Conservation (phyloP, 2,113 vertebrate genomes). For the Microtus pennsylvanicus region DNA sequence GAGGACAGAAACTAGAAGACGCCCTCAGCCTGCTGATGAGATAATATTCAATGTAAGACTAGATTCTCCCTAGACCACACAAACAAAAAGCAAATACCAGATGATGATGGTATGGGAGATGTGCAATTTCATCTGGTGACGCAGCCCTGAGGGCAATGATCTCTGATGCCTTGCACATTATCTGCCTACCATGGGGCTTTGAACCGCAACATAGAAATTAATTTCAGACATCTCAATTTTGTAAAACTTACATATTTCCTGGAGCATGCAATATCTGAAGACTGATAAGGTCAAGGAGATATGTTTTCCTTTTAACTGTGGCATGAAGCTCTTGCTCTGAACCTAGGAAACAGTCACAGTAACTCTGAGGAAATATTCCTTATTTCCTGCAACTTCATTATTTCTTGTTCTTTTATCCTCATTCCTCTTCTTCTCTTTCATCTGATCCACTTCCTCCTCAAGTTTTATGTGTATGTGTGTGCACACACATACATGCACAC, state of each 20-base stretch:
- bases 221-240: constrained; percentile 42
- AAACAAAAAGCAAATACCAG: constrained; percentile 37
- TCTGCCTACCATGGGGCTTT: neutral
- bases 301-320: constrained; percentile 45
- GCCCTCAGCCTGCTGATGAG: neutral
- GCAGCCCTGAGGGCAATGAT: neutral
- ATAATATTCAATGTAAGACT: constrained; percentile 41
- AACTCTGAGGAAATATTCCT: neutral
- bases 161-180: constrained; percentile 25
- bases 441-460: neutral
- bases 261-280: neutral
- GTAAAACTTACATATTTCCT: constrained; percentile 45
- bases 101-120: constrained; percentile 48
- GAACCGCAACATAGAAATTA: constrained; percentile 48
- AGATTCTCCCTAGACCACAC: neutral
- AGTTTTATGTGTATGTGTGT: neutral
- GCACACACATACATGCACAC: neutral
- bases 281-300: constrained; percentile 66
- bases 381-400: constrained; percentile 19
- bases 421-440: neutral
- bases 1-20: neutral
- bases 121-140: constrained; percentile 18
- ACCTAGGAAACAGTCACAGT: neutral
- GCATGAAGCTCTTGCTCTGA: neutral
- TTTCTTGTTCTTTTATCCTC: neutral